Base-by-base conservation (phyloP, 2,797 vertebrate genomes). In the Megaceryle alcyon region DNA sequence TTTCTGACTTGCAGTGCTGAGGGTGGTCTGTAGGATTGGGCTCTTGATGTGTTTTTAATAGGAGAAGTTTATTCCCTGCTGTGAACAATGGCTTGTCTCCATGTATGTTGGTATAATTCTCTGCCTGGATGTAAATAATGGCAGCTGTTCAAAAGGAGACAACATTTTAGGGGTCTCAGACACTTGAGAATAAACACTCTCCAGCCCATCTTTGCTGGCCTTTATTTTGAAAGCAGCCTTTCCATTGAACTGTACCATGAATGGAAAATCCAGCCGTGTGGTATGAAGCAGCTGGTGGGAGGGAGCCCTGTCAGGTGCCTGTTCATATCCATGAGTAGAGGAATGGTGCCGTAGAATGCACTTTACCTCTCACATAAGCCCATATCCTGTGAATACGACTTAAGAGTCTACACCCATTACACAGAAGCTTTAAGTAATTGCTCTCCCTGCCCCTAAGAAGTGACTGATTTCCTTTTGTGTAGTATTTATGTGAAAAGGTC, bases 291-390 rank as follows among this genome's bases (percentile, higher is more conserved):
- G 61, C 41, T 89, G 81, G 13, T 39, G 64, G 39, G n/a, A 84
- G 39, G 39, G n/a, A 84, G 39, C 57, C 13, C 19, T 21, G 37
- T 29, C 54, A n/a, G 53, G 23, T 60, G 25, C 14, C 35, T 77
- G 17, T 26, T 53, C 0, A 0, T 8, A 5, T 7, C 25, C 25
- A 3, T 4, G 39, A 31, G 9, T 0, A 25, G 39, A 31, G 18
- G 5, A 44, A 12, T 0, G 37, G n/a, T 96, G 73, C 44, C 79
- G 43, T n/a, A 23, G 49, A 78, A 54, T 63, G 46, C 0, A 0
- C 16, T 84, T 46, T 10, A 29, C n/a, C 46, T 88, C 25, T 22
- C 15, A 54, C 20, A 26, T 61, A 20, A 81, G 31, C 23, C 63
- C 9, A 6, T 60, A 29, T 10, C 12, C 5, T 0, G 1, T 8